These are phyloP conservation scores for Branchellion lobata DNA, from an alignment of 2,888 invertebrate genomes.

Conservation along the genomic window DNA sequence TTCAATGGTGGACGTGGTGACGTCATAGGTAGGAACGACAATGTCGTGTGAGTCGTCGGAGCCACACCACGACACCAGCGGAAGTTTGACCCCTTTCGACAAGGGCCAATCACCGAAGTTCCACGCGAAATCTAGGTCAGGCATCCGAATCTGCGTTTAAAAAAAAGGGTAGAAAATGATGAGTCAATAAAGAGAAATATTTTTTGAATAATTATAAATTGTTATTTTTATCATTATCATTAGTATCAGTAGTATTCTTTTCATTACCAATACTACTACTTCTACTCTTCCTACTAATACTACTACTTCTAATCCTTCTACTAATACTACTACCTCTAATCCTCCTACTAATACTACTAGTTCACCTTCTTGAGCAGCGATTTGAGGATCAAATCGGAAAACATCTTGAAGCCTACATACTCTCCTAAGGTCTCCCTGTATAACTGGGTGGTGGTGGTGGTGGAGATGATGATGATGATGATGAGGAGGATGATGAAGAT, in stretches of 20 bases:
- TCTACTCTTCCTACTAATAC: too few relatives aligned
- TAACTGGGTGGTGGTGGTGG: conserved; percentile 61
- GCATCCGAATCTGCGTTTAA: conserved; percentile 66
- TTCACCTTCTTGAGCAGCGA: conserved; percentile 77
- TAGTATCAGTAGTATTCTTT: too few relatives aligned
- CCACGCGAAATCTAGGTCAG: conserved; percentile 83
- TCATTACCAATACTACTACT: too few relatives aligned
- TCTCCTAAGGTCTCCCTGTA: conserved; percentile 87
- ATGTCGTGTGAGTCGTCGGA: conserved; percentile 82
- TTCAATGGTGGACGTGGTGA: conserved; percentile 86
- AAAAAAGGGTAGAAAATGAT: not conserved
- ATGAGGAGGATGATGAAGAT: conserved; percentile 5
- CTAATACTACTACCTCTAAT: too few relatives aligned
- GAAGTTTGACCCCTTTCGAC: conserved; percentile 62
- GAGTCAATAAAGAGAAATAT: too few relatives aligned
- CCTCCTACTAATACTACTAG: too few relatives aligned
- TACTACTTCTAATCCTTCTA: too few relatives aligned
- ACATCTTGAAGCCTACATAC: conserved; percentile 92
- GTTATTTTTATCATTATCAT: too few relatives aligned
- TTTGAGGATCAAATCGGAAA: conserved; percentile 81
- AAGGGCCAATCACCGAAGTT: conserved; percentile 97
- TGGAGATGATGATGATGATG: not conserved
- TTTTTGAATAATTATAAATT: too few relatives aligned
- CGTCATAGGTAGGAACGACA: conserved; percentile 89
- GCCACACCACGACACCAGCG: conserved; percentile 95